A percentile compares a stretch with the other conserved stretches of the same genome.
Conservation (phyloP, 1,140 invertebrate genomes). For the Andrena cerasifolii region DNA sequence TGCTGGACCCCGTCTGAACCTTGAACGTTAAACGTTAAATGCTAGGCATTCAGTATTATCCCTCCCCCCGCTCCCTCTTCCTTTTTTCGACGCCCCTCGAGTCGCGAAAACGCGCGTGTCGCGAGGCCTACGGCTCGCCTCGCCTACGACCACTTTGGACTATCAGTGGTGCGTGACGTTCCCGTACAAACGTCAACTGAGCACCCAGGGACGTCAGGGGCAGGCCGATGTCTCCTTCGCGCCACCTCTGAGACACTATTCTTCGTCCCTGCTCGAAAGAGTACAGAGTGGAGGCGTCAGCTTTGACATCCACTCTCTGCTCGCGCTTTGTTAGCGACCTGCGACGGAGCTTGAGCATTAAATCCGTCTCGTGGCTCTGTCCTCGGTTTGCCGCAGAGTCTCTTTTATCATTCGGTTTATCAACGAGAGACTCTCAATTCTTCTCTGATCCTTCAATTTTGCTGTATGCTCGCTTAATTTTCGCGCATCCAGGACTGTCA, state of each 20-base stretch:
- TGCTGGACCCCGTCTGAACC: constrained; percentile 50
- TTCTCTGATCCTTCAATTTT: not conserved
- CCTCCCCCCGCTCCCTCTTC: constrained; percentile 13
- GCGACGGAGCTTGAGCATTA: not conserved
- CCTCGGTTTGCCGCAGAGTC: not conserved
- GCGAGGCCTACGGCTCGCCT: constrained; percentile 25
- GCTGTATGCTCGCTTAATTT: not conserved
- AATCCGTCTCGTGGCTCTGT: not conserved
- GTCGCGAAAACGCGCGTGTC: constrained; percentile 36
- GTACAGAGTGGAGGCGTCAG: constrained; percentile 11
- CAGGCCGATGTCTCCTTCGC: constrained; percentile 26
- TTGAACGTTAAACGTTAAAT: constrained; percentile 65
- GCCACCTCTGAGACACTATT: constrained; percentile 35
- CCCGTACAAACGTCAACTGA: not conserved
- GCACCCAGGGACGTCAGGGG: not conserved
- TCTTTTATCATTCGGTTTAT: not conserved
- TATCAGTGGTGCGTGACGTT: constrained; percentile 28
- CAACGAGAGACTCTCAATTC: too few relatives aligned
- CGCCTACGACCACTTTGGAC: constrained; percentile 49
- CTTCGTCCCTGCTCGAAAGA: not conserved
- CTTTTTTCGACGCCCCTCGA: constrained; percentile 12
- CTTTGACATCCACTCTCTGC: constrained; percentile 37
- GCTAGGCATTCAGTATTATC: constrained; percentile 66
- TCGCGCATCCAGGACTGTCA: not conserved
- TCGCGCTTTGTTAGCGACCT: not conserved